Evolutionary conservation across 2,113 vertebrate species (phyloP).

Genomic region (Leiothrix lutea): DNA sequence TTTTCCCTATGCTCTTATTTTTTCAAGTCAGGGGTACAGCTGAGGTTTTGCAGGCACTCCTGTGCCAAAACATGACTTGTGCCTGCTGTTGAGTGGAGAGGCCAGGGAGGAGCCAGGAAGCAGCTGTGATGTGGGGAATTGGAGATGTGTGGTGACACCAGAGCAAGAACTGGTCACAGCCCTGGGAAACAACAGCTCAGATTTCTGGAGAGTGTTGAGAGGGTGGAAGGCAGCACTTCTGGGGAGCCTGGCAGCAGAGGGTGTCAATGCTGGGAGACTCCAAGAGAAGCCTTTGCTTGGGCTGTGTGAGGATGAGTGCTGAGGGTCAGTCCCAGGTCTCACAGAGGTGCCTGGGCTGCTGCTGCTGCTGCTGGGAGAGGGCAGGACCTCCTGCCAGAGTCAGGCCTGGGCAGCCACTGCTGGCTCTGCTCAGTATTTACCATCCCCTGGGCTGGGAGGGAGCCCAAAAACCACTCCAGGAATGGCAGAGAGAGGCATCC

Average conservation of each 20-base stretch:
- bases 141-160: neutral
- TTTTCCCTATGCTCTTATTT: neutral
- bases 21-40: neutral
- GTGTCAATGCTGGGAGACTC: fast-evolving
- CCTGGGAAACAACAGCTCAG: neutral
- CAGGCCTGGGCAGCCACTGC: fast-evolving
- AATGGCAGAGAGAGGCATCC: fast-evolving
- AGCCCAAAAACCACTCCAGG: fast-evolving
- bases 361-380: neutral
- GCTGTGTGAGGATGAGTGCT: neutral
- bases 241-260: neutral
- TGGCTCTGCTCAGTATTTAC: neutral
- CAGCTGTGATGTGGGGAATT: fast-evolving
- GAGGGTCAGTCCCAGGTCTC: neutral
- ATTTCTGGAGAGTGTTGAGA: neutral
- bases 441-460: neutral
- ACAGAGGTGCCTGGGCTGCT: neutral
- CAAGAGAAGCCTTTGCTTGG: neutral
- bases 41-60: neutral
- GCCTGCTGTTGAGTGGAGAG: neutral
- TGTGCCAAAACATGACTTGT: neutral
- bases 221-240: neutral
- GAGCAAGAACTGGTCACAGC: neutral
- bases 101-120: neutral
- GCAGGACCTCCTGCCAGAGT: neutral